Base-by-base conservation (phyloP, 1,140 invertebrate genomes). In the Drosophila micromelanica region DNA sequence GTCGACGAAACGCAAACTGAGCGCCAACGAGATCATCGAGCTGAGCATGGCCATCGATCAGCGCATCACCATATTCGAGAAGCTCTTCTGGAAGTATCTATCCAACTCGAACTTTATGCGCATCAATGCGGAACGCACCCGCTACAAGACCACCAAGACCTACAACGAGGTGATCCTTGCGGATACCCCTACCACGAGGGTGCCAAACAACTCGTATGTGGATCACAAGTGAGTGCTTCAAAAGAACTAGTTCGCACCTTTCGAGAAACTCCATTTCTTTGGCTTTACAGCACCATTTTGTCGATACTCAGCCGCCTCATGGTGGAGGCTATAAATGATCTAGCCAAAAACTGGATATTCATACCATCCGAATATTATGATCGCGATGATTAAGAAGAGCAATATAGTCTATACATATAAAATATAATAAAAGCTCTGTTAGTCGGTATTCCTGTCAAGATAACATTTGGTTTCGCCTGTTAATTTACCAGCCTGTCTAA, bases 1-100 rank as follows among this genome's bases (percentile, higher is more conserved):
- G 20, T 51, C 72, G 11, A 13, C 9, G 37, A 90, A 89, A 32
- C 71, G 45, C 5, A 80, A 69, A 17, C 45, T 89, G 15, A 80
- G 6, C 11, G 45, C 80, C n/a, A 90, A 84, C 23, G 85, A 89
- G 40, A 46, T 89, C 38, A 89, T 89, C 7, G 84, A 89, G 6
- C 52, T 89, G 12, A 84, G 73, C 46, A 90, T 90, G 80, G 84
- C 84, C 51, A 90, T 90, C 15, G 85, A 89, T 46, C 80, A 89
- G 35, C 73, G 84, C 0, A 76, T 64, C 2, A 91, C 90, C n/a
- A 89, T 91, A 13, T 91, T 91, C 35, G 90, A 91, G 60, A 91
- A 91, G 69, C 82, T 91, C 12, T 91, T 85, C 54, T 91, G 90
- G 90, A 80, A 90, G 20, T 90, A 85, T 49, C 60, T 91, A n/a